Evolutionary conservation across 2,888 invertebrate species (phyloP).

Genomic region (Disparrhopalites patrizii): DNA sequence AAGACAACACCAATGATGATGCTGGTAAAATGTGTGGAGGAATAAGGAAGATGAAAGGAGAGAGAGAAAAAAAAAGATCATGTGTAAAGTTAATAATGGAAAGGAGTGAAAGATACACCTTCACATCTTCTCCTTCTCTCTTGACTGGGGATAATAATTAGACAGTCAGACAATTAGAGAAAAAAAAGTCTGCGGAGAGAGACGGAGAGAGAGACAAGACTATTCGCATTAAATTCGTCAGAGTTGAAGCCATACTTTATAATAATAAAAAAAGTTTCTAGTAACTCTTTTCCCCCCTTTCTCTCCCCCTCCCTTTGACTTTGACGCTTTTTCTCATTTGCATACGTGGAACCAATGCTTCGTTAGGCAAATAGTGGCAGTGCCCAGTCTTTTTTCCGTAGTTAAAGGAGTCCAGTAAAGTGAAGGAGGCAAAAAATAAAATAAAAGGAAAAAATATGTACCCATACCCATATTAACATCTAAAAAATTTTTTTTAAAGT

Average conservation of each 20-base stretch:
- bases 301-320: no score
- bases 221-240: conserved; percentile 25
- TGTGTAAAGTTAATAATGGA: conserved; percentile 11
- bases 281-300: no score
- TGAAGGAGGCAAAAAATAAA: neutral
- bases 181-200: no score
- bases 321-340: conserved; percentile 17
- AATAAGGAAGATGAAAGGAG: neutral
- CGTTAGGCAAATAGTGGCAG: conserved; percentile 14
- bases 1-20: no score
- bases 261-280: conserved; percentile 9
- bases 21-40: neutral
- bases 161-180: conserved; percentile 16
- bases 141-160: conserved; percentile 23
- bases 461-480: no score
- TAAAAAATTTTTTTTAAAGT: no score
- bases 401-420: no score
- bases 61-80: neutral
- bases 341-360: conserved; percentile 10
- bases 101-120: conserved; percentile 6
- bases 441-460: neutral
- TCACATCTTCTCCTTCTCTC: conserved; percentile 2
- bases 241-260: conserved; percentile 18
- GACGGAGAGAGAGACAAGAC: conserved; percentile 12
- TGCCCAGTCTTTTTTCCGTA: no score